Evolutionary conservation across 2,113 vertebrate genomes (phyloP).

Genomic region (Phrynosoma blainvillii): DNA sequence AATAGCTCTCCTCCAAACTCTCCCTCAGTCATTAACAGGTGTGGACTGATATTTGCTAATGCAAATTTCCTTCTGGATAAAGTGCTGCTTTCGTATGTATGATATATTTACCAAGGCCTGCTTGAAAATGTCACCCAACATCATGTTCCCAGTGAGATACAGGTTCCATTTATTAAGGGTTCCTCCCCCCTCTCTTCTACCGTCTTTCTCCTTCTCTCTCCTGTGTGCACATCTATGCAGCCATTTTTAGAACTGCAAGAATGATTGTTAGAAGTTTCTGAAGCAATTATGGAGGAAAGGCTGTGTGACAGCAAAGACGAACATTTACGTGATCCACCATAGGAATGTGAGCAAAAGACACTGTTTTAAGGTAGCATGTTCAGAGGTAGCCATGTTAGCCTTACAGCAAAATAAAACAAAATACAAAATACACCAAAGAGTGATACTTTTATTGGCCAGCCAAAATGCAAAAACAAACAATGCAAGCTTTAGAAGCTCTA

Average conservation of each 20-base stretch:
- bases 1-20: not conserved
- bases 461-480: no score
- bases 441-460: no score
- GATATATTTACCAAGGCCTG: not conserved
- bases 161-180: not conserved
- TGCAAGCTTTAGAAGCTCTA: no score
- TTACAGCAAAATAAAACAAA: no score
- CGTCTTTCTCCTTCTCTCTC: not conserved
- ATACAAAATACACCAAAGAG: no score
- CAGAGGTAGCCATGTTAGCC: no score
- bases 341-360: not conserved
- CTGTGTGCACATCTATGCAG: not conserved
- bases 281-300: not conserved
- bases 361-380: not conserved
- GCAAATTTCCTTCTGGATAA: slow-evolving; percentile 3
- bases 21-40: slow-evolving; percentile 1
- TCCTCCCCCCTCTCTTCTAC: rapidly evolving
- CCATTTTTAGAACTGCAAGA: not conserved
- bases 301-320: not conserved
- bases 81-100: not conserved
- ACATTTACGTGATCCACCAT: not conserved
- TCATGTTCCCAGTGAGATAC: not conserved
- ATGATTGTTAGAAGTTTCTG: not conserved
- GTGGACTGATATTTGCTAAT: not conserved
- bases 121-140: not conserved